Conservation (phyloP, 2,888 invertebrate genomes). For the Troides helena region DNA sequence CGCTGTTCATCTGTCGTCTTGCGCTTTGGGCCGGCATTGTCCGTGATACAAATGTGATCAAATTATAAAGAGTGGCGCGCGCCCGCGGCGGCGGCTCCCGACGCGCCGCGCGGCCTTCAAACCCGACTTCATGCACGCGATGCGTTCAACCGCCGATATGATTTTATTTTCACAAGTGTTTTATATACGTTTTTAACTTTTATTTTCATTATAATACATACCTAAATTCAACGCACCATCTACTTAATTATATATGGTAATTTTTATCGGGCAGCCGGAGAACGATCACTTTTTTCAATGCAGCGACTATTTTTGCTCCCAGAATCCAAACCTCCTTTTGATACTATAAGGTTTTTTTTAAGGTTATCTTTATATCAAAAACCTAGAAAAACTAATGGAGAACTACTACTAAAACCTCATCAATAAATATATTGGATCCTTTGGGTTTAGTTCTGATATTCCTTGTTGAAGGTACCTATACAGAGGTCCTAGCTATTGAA, state of each 20-base stretch:
- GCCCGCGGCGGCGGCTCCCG: constrained; percentile 53
- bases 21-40: constrained; percentile 75
- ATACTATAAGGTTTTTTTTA: too few species aligned
- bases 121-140: constrained; percentile 15
- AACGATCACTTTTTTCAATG: too few species aligned
- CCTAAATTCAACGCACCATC: background rate
- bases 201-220: background rate
- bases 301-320: too few species aligned
- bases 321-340: too few species aligned
- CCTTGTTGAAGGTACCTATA: too few species aligned
- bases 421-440: too few species aligned
- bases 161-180: constrained; percentile 4
- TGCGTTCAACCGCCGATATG: constrained; percentile 1
- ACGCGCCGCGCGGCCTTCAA: constrained; percentile 29
- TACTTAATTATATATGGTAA: background rate
- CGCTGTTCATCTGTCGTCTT: constrained; percentile 60
- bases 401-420: too few species aligned
- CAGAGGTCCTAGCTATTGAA: too few species aligned
- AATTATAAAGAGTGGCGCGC: constrained; percentile 76
- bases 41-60: constrained; percentile 78
- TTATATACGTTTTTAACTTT: background rate
- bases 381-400: too few species aligned
- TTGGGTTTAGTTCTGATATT: too few species aligned
- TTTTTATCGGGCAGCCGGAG: background rate
- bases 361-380: too few species aligned